Evolutionary conservation across 2,113 vertebrate species (phyloP).

Genomic region (Grammomys surdaster): DNA sequence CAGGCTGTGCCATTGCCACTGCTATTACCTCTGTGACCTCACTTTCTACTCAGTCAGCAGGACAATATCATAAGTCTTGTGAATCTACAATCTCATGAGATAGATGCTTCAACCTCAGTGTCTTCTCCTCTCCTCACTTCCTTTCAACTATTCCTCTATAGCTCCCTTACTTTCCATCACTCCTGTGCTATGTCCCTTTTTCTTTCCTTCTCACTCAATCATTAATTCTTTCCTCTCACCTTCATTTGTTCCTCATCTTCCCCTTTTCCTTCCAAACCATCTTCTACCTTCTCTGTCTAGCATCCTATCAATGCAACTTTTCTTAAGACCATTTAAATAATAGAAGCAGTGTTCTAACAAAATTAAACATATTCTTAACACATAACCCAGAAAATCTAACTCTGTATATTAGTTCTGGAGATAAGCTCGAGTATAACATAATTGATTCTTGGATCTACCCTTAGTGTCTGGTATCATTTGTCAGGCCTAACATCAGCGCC

Average conservation of each 20-base stretch:
- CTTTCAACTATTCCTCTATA: too few species aligned
- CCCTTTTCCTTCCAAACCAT: neutral
- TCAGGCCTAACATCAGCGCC: neutral
- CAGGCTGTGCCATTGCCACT: neutral
- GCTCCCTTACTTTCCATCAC: neutral
- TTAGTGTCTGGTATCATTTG: neutral
- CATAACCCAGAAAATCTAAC: neutral
- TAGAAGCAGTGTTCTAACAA: neutral
- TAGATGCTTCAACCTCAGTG: too few species aligned
- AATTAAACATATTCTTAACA: neutral
- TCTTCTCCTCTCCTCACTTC: neutral
- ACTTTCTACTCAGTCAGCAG: neutral
- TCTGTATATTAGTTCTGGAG: neutral
- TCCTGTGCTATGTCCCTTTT: neutral
- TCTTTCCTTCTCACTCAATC: too few species aligned
- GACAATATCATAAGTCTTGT: neutral
- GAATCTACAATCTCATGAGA: neutral
- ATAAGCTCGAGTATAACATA: neutral
- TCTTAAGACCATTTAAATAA: too few species aligned
- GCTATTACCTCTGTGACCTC: neutral
- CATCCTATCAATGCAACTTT: neutral
- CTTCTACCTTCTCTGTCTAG: neutral
- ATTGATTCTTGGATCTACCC: neutral
- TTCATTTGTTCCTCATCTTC: neutral
- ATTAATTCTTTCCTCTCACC: too few species aligned